Evolutionary conservation across 2,888 invertebrate genomes (phyloP).

Genomic region (Cataglyphis albicans): DNA sequence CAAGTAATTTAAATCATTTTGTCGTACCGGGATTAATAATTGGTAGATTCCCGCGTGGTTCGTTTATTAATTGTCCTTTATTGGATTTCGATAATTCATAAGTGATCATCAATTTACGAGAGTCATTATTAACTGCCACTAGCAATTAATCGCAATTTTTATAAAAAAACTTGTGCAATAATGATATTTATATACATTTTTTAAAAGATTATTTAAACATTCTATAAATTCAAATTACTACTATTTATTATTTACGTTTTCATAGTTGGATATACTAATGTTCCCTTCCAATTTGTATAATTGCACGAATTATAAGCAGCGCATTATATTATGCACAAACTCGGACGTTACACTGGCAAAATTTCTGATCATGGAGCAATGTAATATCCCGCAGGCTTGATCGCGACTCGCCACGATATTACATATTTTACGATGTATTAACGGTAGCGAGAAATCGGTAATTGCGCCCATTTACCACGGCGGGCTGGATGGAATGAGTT

Average conservation of each 20-base stretch:
- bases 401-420: conserved; percentile 66
- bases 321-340: conserved; percentile 11
- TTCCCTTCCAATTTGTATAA: not conserved
- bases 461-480: conserved; percentile 61
- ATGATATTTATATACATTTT: not conserved
- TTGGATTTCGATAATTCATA: conserved; percentile 39
- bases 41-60: conserved; percentile 37
- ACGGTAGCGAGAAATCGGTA: conserved; percentile 74
- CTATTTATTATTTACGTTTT: not conserved
- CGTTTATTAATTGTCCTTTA: conserved; percentile 42
- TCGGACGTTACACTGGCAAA: conserved; percentile 10
- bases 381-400: conserved; percentile 50
- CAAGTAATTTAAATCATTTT: conserved; percentile 64
- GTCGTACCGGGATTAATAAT: conserved; percentile 60
- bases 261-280: not conserved
- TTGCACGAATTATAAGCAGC: not conserved
- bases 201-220: not conserved
- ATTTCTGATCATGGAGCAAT: conserved; percentile 39
- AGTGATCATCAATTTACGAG: conserved; percentile 22
- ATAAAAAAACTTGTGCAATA: not conserved
- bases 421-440: conserved; percentile 72
- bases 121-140: conserved; percentile 29
- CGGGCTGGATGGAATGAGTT: conserved; percentile 59
- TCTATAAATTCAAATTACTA: not conserved
- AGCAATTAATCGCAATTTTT: conserved; percentile 8